Conservation (phyloP, 2,888 invertebrate species). For the Ecliptopera silaceata region DNA sequence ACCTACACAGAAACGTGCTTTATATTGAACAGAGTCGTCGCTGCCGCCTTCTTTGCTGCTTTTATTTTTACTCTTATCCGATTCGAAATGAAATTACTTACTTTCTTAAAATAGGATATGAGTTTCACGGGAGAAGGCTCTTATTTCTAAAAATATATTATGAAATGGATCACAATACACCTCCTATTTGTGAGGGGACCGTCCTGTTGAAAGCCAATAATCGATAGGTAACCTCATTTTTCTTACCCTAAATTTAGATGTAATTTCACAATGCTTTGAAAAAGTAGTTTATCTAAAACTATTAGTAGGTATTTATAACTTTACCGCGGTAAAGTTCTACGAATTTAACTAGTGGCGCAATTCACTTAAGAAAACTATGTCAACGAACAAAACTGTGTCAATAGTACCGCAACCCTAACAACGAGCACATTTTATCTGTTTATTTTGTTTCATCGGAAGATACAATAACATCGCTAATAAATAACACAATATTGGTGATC, state of each 20-base stretch:
- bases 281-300: not conserved
- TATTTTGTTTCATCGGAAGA: conserved; percentile 10
- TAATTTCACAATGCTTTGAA: too few species aligned
- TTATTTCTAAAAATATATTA: too few species aligned
- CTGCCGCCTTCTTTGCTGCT: not conserved
- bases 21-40: not conserved
- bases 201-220: too few species aligned
- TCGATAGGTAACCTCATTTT: too few species aligned
- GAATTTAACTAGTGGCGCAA: conserved; percentile 18
- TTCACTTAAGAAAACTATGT: conserved; percentile 21
- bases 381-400: conserved; percentile 19
- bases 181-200: too few species aligned
- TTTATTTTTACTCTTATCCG: not conserved
- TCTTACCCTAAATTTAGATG: too few species aligned
- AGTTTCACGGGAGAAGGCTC: too few species aligned
- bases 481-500: too few species aligned
- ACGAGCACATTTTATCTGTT: conserved; percentile 14
- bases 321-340: conserved; percentile 5
- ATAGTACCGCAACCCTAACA: conserved; percentile 21
- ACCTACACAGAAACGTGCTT: not conserved
- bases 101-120: too few species aligned
- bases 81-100: too few species aligned
- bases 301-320: not conserved
- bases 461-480: not conserved
- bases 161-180: too few species aligned